Conservation (phyloP, 1,140 invertebrate genomes). For the Pogonus chalceus region DNA sequence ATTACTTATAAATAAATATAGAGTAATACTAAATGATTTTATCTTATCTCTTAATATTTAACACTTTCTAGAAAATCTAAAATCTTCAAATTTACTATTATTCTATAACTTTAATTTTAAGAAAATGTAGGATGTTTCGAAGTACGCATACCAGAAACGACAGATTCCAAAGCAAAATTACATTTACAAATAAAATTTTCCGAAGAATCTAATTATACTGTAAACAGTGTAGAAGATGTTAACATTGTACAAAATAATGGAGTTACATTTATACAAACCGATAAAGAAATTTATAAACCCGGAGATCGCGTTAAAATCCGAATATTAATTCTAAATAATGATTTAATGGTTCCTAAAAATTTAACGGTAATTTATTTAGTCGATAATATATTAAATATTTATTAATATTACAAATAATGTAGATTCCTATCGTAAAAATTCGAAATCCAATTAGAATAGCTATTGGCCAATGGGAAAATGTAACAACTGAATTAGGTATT, state of each 20-base stretch:
- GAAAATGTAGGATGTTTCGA: too few relatives aligned
- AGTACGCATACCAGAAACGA: too few relatives aligned
- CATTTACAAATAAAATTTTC: too few relatives aligned
- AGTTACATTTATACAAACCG: slow-evolving; percentile 31
- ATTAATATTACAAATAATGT: slow-evolving; percentile 16
- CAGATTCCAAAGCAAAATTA: too few relatives aligned
- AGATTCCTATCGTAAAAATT: slow-evolving; percentile 49
- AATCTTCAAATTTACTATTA: too few relatives aligned
- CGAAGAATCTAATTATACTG: background rate
- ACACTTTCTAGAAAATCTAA: too few relatives aligned
- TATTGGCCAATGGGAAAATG: slow-evolving; percentile 49
- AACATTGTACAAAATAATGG: background rate
- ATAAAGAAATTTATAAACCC: slow-evolving; percentile 51
- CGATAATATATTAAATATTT: slow-evolving; percentile 9
- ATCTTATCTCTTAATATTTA: too few relatives aligned
- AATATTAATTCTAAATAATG: slow-evolving; percentile 39
- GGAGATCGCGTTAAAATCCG: slow-evolving; percentile 46
- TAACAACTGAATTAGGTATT: slow-evolving; percentile 41
- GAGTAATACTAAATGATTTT: too few relatives aligned
- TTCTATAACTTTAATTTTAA: too few relatives aligned
- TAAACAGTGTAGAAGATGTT: background rate
- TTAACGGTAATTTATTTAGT: slow-evolving; percentile 31
- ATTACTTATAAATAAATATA: too few relatives aligned
- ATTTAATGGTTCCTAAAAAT: slow-evolving; percentile 37
- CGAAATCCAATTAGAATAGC: slow-evolving; percentile 46